Conservation (phyloP, 2,113 vertebrate species). For the Apus apus region DNA sequence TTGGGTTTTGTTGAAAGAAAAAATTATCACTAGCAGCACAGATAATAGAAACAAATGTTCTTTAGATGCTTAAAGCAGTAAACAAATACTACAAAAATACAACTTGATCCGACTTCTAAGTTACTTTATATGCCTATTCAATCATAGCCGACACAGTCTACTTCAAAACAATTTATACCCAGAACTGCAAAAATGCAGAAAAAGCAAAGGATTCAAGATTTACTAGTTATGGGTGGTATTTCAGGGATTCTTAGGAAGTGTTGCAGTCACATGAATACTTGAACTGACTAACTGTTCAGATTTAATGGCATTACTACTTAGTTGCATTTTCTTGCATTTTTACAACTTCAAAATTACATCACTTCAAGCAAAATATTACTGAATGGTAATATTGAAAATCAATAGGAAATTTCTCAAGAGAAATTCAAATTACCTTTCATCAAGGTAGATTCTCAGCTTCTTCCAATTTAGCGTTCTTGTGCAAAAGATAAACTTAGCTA, state of each 20-base stretch:
- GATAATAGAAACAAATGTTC: neutral
- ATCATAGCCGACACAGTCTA: neutral
- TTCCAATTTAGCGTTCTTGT: slow-evolving; percentile 98
- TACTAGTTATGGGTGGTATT: neutral
- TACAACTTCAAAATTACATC: neutral
- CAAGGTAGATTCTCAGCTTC: slow-evolving; percentile 96
- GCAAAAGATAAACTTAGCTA: slow-evolving; percentile 98
- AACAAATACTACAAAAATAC: neutral
- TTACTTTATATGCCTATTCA: neutral
- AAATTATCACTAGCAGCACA: neutral
- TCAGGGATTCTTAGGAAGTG: neutral
- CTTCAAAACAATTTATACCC: neutral
- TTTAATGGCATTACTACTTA: neutral
- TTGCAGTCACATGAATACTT: neutral
- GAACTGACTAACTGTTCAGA: neutral
- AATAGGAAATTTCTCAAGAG: neutral
- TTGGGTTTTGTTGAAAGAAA: neutral
- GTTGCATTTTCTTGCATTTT: neutral
- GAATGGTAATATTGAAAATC: neutral
- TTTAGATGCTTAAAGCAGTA: neutral
- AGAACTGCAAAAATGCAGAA: neutral
- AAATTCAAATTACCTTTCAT: slow-evolving; percentile 86
- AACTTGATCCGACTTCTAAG: neutral
- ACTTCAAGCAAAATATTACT: neutral
- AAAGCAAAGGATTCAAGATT: neutral